Conservation (phyloP, 2,113 vertebrate species). For the Eonycteris spelaea region DNA sequence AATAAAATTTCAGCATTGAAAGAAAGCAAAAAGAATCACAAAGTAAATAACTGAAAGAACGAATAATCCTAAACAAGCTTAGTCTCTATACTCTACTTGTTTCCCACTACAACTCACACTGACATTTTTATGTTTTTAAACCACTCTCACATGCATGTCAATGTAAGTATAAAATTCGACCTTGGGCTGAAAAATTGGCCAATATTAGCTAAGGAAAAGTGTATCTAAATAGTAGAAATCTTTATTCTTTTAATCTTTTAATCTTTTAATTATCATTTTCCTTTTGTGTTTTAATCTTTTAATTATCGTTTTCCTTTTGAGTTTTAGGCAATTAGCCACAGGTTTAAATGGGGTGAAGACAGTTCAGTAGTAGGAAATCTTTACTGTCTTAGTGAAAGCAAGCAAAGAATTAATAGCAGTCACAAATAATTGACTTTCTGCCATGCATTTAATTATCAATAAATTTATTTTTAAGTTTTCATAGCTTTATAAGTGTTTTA, state of each 20-base stretch:
- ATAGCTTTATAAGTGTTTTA: neutral
- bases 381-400: neutral
- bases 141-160: neutral
- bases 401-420: neutral
- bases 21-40: neutral
- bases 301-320: neutral
- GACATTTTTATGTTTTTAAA: neutral
- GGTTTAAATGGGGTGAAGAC: neutral
- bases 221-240: neutral
- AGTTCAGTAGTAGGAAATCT: neutral
- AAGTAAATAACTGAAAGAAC: neutral
- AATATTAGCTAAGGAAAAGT: neutral
- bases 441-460: neutral
- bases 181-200: neutral
- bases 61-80: neutral
- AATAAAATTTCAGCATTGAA: slow-evolving; percentile 1
- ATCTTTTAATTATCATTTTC: neutral
- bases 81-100: neutral
- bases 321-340: neutral
- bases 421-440: neutral
- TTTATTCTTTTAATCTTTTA: neutral
- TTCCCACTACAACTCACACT: neutral
- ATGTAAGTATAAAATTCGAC: neutral
- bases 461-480: neutral
- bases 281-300: neutral